These are phyloP conservation scores for Meloidogyne exigua DNA, from an alignment of 1,140 invertebrate genomes.

Conservation along the genomic window DNA sequence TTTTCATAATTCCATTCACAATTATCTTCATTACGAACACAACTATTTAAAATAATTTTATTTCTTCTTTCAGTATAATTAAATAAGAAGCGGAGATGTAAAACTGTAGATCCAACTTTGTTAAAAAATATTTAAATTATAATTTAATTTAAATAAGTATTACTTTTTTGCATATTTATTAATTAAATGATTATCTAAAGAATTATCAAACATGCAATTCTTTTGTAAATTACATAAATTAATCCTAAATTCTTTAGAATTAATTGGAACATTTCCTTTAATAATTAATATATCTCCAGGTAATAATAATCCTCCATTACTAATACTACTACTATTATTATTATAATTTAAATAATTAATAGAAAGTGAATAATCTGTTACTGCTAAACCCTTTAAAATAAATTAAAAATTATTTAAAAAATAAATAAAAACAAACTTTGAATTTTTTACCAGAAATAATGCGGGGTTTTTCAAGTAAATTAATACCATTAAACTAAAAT, in stretches of 20 bases:
- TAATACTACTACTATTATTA: neutral
- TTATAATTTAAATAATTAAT: constrained; percentile 6
- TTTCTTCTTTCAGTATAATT: neutral
- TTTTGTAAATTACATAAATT: neutral
- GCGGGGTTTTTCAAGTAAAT: neutral
- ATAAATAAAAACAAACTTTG: neutral
- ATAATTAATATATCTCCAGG: neutral
- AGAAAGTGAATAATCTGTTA: neutral
- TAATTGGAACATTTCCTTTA: neutral
- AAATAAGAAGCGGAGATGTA: neutral
- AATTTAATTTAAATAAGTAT: no score
- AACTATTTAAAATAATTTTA: constrained; percentile 3
- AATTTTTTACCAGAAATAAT: neutral
- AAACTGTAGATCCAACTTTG: neutral
- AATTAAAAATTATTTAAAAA: neutral
- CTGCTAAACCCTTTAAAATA: neutral
- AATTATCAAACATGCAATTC: neutral
- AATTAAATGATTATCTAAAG: no score
- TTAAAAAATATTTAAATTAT: no score
- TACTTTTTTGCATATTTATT: no score
- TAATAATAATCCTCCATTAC: neutral
- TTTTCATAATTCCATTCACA: neutral
- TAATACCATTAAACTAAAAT: neutral
- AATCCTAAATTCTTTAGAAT: neutral
- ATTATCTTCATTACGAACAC: neutral